Percentiles rank a stretch among this genome's conserved stretches.
phyloP scores from a whole-genome alignment of 2,797 vertebrate genomes.

The Lagocephalus sceleratus region DNA sequence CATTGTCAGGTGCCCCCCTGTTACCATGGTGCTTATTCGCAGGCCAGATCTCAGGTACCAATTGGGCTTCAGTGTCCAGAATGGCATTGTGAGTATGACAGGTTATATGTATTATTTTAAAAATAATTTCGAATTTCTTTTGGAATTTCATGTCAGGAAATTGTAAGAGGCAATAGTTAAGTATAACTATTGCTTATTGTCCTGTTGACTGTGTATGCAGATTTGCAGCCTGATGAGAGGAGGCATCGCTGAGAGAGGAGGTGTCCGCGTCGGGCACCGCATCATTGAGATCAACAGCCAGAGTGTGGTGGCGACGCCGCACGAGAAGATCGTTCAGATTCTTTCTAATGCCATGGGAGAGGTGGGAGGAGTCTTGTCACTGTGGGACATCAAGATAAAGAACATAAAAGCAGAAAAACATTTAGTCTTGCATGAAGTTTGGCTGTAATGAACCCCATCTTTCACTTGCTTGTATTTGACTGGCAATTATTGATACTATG shows the following conservation, averaged over 20 bases:
- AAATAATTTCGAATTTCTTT: not conserved
- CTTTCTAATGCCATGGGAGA: conserved; percentile 95
- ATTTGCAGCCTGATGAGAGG: conserved; percentile 98
- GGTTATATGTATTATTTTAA: not conserved
- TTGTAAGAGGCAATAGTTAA: too few species aligned
- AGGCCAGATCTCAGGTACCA: conserved; percentile 94
- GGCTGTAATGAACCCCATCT: not conserved
- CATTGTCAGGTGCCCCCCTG: conserved; percentile 92
- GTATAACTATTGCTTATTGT: not conserved
- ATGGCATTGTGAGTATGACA: conserved; percentile 87
- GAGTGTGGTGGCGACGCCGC: conserved; percentile 94
- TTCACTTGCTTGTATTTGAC: too few species aligned
- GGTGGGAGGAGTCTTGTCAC: conserved; percentile 63
- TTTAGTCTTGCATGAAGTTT: not conserved
- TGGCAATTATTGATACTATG: too few species aligned
- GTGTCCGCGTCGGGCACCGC: conserved; percentile 92
- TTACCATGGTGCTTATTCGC: conserved; percentile 93
- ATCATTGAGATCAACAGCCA: conserved; percentile 97
- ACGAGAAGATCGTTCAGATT: conserved; percentile 97
- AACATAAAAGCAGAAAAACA: not conserved
- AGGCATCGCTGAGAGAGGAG: conserved; percentile 92
- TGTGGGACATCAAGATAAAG: not conserved
- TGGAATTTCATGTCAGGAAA: too few species aligned
- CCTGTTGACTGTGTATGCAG: conserved; percentile 54
- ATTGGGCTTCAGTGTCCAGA: conserved; percentile 96